Base-by-base conservation (phyloP, 1,140 invertebrate species). In the Lethrus apterus region DNA sequence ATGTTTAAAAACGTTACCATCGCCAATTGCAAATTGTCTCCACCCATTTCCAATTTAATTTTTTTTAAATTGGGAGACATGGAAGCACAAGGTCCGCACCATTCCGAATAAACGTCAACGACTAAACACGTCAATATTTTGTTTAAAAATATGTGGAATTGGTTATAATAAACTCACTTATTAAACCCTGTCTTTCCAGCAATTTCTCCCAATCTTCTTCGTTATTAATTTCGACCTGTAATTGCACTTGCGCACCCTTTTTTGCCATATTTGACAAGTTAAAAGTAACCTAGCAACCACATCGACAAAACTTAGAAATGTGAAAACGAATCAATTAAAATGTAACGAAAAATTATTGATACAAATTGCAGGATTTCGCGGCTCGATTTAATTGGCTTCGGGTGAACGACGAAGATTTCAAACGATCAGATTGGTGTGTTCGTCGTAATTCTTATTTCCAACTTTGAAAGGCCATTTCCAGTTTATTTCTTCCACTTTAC, bases 101-200 rank as follows among this genome's bases (percentile, higher is more conserved):
- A 94, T 48, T 90, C 87, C n/a, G 89, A 85, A 67, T 89, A 94
- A 18, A 93, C 77, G 64, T 95, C 90, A 14, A 90, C 74, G 49
- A 94, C 89, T 92, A 60, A 40, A 56, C 50, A 21, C 5, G 17
- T 34, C 14, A 18, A 18, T 20, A 0, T 26, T 13, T 29, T 4
- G 2, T 9, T n/a, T 7, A n/a, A 14, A 23, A 1, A 29, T 24
- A 41, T 15, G 29, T 3, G 5, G n/a, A 3, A 26, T 26, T 20
- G 11, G 4, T 34, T 11, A 15, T 31, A 18, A n/a, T 20, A 26
- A 21, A 63, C 64, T 66, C 71, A 89, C 90, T 84, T 46, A 90
- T 70, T 21, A 94, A 69, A 44, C 91, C 90, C 46, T 86, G 78
- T 56, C 79, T 78, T 36, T 77, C 71, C 18, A 93, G 55, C 48